A percentile compares a stretch with the other conserved stretches of the same genome.
These are phyloP conservation scores for Pinctada fucata DNA, from an alignment of 2,888 invertebrate species.

Conservation along the genomic window DNA sequence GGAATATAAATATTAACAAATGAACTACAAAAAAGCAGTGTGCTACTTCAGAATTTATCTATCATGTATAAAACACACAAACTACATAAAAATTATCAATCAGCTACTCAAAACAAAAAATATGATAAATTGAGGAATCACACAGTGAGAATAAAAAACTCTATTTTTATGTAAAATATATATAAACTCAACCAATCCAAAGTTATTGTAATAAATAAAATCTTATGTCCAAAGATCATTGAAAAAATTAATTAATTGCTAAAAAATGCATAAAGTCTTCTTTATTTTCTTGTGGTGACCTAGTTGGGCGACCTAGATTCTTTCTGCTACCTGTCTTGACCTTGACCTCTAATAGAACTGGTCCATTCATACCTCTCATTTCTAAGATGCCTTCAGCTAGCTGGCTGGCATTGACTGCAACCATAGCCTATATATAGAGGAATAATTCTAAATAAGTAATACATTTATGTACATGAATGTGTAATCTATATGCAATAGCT, in stretches of 20 bases:
- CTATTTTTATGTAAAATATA: no score
- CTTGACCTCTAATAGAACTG: conserved; percentile 76
- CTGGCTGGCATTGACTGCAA: conserved; percentile 71
- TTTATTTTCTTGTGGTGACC: conserved; percentile 77
- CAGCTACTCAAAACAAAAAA: no score
- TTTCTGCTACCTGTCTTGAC: conserved; percentile 74
- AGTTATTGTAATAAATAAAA: no score
- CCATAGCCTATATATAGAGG: conserved; percentile 58
- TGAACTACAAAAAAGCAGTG: no score
- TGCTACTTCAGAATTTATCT: no score
- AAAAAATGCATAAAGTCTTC: conserved; percentile 78
- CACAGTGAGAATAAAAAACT: no score
- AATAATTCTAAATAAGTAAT: not conserved
- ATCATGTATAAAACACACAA: no score
- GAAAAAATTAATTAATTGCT: conserved; percentile 36
- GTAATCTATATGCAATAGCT: not conserved
- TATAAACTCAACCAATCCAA: no score
- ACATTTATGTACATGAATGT: not conserved
- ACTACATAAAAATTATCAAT: no score
- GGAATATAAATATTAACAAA: no score
- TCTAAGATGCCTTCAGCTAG: conserved; percentile 65
- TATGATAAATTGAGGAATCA: no score
- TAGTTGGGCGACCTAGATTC: conserved; percentile 77
- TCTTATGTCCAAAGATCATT: no score
- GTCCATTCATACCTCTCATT: conserved; percentile 69